Evolutionary conservation across 1,140 invertebrate species (phyloP), one percentile per base, ranked within the genome.

Genomic region (Leptinotarsa texana): DNA sequence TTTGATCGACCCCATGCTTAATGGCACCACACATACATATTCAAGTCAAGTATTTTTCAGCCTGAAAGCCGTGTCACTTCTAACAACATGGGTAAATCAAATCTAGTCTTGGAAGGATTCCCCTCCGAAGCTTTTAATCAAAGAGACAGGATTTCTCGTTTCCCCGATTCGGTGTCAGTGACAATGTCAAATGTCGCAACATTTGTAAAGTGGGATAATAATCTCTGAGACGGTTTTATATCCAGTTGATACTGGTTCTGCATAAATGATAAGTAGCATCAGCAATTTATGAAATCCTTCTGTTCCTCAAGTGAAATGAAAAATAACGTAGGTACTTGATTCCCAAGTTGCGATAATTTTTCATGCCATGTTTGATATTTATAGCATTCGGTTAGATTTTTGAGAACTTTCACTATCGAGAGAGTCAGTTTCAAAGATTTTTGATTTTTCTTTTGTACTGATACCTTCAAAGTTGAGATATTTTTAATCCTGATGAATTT

Each of bases 191-290:
- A 67, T 67, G 65, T 67, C 65, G 24, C 15, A n/a, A 22, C 65
- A 67, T 67, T 67, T 67, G 65, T 67, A 67, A 15, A 42, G 21
- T 8, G 3, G 24, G 65, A 67, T 67, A 67, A 67, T 67, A 67
- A 67, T 67, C 65, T 67, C 65, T n/a, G 22, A 24, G 65, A 67
- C 65, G 42, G 65, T 67, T 67, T 67, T 67, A 67, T 22, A 67
- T 67, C 65, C 22, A 42, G 51, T 57, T 57, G 51, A 57, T 57
- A 57, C 51, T 57, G n/a, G 51, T 57, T 57, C 51, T 57, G 51
- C 51, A 57, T 57, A 18, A 57, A 57, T 57, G 51, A 57, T 15
- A 15, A 57, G 51, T 57, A 17, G 17, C 51, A 18, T 18, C n/a
- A 57, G 51, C 15, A 57, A 57, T 57, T 57, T 57, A 57, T 57